Percentiles rank a stretch among this genome's conserved stretches.
Evolutionary conservation across 2,113 vertebrate species (phyloP).

Genomic region (Sclerurus mexicanus): DNA sequence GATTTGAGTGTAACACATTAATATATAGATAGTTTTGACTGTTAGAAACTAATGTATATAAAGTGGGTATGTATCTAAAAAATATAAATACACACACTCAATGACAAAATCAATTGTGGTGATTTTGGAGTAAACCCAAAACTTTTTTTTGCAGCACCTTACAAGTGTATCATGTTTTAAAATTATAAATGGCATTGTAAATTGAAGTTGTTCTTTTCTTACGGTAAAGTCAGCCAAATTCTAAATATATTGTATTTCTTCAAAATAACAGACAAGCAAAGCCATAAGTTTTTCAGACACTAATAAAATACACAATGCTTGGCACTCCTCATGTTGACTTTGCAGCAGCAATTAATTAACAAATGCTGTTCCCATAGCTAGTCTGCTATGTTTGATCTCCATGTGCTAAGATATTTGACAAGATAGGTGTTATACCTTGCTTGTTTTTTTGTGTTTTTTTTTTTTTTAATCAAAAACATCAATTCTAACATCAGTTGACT

Average conservation of each 20-base stretch:
- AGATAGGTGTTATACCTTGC: background rate
- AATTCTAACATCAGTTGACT: constrained; percentile 23
- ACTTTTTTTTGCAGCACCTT: background rate
- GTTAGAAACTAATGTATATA: background rate
- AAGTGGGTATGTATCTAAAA: background rate
- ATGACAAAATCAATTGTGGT: background rate
- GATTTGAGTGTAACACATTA: background rate
- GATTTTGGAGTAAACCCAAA: background rate
- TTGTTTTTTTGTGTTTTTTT: background rate
- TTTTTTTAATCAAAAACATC: constrained; percentile 18
- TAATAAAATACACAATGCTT: constrained; percentile 9
- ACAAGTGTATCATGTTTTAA: background rate
- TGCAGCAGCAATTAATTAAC: constrained; percentile 47
- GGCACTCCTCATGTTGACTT: background rate
- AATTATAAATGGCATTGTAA: background rate
- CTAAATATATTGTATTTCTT: background rate
- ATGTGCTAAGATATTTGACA: constrained; percentile 44
- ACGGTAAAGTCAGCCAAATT: background rate
- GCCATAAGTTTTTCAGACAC: background rate
- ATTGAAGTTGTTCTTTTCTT: background rate
- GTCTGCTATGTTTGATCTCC: constrained; percentile 32
- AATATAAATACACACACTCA: background rate
- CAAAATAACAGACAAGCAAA: background rate
- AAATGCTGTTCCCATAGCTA: background rate
- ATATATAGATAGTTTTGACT: background rate